Base-by-base conservation (phyloP, 2,797 vertebrate genomes). In the Meriones psammophilus region DNA sequence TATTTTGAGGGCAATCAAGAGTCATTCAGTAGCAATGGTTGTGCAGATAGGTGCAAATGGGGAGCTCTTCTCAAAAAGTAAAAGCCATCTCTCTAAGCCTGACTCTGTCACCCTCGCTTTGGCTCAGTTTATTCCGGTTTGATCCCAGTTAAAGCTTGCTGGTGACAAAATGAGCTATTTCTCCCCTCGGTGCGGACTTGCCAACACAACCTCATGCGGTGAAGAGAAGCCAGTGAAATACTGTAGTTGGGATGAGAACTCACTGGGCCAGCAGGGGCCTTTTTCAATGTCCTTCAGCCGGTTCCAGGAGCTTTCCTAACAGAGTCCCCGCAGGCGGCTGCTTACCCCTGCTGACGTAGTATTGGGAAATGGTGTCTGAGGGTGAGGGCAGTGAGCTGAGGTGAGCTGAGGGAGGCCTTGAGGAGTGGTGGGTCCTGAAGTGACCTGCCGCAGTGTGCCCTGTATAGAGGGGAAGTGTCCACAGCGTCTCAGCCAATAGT, bases 1-100 rank as follows among this genome's bases (percentile, higher is more conserved):
- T 94, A 94, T 96, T 97, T 92, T 64, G 74, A 96, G 86, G 94
- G 33, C 68, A 92, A 66, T 92, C 89, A 54, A 73, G 92, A 97
- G 88, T 95, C 93, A 94, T 71, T 46, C 5, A 5, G 94, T 56
- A 84, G 81, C 62, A 87, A 20, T 78, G 78, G 71, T 90, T 80
- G 88, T 93, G 74, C n/a, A 93, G 89, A 74, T 89, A 58, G 94
- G 96, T 89, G 60, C 93, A 88, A 81, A 96, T 58, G 84, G 92
- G 81, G 71, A 90, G 83, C 36, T 88, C 96, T 93, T 84, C 58
- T 3, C 56, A 42, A 92, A 83, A 92, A 88, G 76, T 33, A 28
- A 64, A 85, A 79, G 71, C 89, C 56, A 22, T 94, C 76, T 36
- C 46, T 80, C 58, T 79, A 36, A 36, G 62, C 33, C 36, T 64